A percentile compares a stretch with the other conserved stretches of the same genome.
These are phyloP conservation scores for Tyria jacobaeae DNA, from an alignment of 2,888 invertebrate species.

Conservation along the genomic window DNA sequence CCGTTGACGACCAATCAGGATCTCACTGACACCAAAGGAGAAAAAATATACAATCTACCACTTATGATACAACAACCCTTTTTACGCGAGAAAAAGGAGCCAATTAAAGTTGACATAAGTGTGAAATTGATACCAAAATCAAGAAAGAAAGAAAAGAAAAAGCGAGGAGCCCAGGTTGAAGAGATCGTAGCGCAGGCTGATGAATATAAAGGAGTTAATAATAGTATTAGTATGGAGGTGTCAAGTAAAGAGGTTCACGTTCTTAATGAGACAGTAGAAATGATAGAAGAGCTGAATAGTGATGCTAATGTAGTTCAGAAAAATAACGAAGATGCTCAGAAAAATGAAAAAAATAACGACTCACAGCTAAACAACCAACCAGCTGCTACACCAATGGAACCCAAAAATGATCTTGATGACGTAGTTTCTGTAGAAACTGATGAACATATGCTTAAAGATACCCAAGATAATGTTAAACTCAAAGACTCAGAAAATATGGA, in stretches of 20 bases:
- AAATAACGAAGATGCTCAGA: conserved; percentile 33
- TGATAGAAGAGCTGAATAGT: conserved; percentile 55
- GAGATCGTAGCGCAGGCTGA: conserved; percentile 61
- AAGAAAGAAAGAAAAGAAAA: conserved; percentile 78
- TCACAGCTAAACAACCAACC: conserved; percentile 12
- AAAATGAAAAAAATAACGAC: conserved; percentile 22
- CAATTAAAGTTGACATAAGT: conserved; percentile 92
- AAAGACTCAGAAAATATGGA: conserved; percentile 5
- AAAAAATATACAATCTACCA: conserved; percentile 80
- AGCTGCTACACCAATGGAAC: conserved; percentile 6
- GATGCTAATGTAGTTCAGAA: conserved; percentile 35
- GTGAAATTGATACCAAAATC: conserved; percentile 90
- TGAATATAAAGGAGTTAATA: conserved; percentile 71
- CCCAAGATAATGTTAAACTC: conserved; percentile 15
- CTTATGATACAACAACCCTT: conserved; percentile 87
- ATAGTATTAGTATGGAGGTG: conserved; percentile 81
- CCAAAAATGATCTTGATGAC: conserved; percentile 11
- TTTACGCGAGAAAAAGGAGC: conserved; percentile 89
- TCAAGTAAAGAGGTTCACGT: conserved; percentile 72
- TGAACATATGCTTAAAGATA: conserved; percentile 4
- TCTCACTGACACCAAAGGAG: conserved; percentile 76
- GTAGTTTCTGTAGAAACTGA: conserved; percentile 11
- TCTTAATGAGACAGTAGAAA: conserved; percentile 71
- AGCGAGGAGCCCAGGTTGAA: conserved; percentile 66
- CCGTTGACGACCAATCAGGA: conserved; percentile 84